These are phyloP conservation scores for Penaeus monodon DNA, from an alignment of 2,888 invertebrate genomes.

Conservation along the genomic window DNA sequence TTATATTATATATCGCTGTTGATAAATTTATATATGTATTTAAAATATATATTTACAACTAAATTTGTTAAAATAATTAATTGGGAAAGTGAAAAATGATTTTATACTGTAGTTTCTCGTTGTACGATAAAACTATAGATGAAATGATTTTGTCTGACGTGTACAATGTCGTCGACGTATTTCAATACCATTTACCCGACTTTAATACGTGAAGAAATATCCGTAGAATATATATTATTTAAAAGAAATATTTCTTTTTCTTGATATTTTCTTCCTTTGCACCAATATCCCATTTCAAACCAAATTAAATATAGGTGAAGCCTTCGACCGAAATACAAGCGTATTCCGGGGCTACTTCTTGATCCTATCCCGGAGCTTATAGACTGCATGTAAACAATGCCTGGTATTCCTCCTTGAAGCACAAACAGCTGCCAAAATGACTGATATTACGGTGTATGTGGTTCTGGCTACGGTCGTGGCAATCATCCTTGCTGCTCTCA, in stretches of 20 bases:
- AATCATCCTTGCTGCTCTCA: constrained; percentile 5
- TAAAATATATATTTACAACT: neutral
- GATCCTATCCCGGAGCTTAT: too few species aligned
- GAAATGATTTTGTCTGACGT: neutral
- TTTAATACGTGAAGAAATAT: too few species aligned
- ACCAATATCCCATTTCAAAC: too few species aligned
- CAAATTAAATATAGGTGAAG: too few species aligned
- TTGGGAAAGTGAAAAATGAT: neutral
- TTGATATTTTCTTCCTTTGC: too few species aligned
- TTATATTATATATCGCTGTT: neutral
- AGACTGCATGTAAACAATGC: too few species aligned
- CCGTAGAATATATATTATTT: too few species aligned
- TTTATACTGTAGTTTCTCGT: neutral
- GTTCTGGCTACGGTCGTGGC: constrained; percentile 9
- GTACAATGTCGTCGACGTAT: neutral
- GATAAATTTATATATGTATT: neutral
- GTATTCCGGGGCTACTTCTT: too few species aligned
- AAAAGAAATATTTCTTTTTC: too few species aligned
- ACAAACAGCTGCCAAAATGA: neutral
- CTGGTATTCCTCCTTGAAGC: too few species aligned
- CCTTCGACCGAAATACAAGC: too few species aligned
- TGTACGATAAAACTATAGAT: neutral
- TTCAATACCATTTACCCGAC: too few species aligned
- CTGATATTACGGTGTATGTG: constrained; percentile 1
- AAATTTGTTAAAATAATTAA: neutral